Base-by-base conservation (phyloP, 2,113 vertebrate genomes). In the Dasypus novemcinctus region DNA sequence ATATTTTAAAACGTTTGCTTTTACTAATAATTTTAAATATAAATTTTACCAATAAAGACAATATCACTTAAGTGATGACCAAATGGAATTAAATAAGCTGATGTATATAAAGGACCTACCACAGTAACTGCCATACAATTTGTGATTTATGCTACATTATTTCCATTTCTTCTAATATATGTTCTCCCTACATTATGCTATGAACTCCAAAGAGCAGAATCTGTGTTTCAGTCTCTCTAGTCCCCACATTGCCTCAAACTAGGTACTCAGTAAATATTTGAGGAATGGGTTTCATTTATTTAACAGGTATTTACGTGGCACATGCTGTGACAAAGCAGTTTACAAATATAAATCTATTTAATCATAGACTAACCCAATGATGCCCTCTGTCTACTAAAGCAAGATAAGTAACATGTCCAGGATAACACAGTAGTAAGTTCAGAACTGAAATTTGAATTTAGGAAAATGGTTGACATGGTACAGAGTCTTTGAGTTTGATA, bases 191-290 rank as follows among this genome's bases (percentile, higher is more conserved):
- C 15, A n/a, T 64, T 75, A 71, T 5, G 13, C 3, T 69, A 18
- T 41, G 36, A 92, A 76, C 46, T 25, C 82, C 61, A 41, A 76
- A 86, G 59, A 89, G 25, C 8, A 95, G 41, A 95, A 86, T 71
- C 29, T 63, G 31, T 90, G 27, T 49, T 82, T 83, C 41, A 15
- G 17, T 69, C 64, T 83, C 59, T 33, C 18, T 49, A n/a, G 21
- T 79, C 12, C 83, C 23, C 33, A 46, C 18, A 63, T 36, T 66
- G 80, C 43, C 21, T 33, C 43, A 59, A 95, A 63, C 71, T 38
- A 69, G 64, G n/a, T 88, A 75, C 31, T 74, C 61, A 75, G 83
- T 80, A 91, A 85, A 75, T 93, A 95, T 88, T 91, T 93, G 72
- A 81, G 79, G 64, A 46, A 74, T 71, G 18, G 15, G 68, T 69